Base-by-base conservation (phyloP, 2,113 vertebrate genomes). In the Melanerpes formicivorus region DNA sequence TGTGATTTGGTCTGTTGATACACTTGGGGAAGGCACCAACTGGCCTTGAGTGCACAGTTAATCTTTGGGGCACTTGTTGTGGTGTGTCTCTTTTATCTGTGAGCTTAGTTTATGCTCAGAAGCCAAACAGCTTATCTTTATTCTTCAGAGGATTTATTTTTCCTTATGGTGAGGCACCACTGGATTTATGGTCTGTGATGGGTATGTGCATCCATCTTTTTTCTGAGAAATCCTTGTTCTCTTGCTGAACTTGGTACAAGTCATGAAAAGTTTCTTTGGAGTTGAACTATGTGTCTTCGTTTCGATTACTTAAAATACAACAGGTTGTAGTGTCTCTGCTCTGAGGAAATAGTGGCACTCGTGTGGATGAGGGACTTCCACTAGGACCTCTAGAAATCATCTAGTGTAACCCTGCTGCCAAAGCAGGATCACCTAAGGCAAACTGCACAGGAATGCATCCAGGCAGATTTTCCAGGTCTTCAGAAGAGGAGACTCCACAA, bases 41-140 rank as follows among this genome's bases (percentile, higher is more conserved):
- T 11, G 11, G 18, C 34, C 42, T 34, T 81, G 46, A 27, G 52
- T 67, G 27, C n/a, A 6, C 27, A 18, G 60, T 8, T 27, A 11
- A 54, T 30, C 25, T 34, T 5, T 2, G 4, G 14, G 29, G 11
- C 14, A 5, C 15, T 52, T 50, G 2, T 48, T 5, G 15, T 3
- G 10, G 12, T 3, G 11, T 58, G 19, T 17, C 8, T 3, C 17
- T 52, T 64, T 1, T 72, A 0, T 37, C 14, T 0, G 1, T 19
- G 37, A 78, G 54, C 46, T 88, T 22, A 14, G 2, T 10, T 23
- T 3, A 2, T 65, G 67, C 59, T 72, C 42, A 11, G 60, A n/a
- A 50, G 60, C 55, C 22, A 50, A 76, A 26, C 2, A 14, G 34
- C 42, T 80, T 42, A 16, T 64, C 74, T n/a, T 58, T 2, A 2